A percentile compares a stretch with the other conserved stretches of the same genome.
Evolutionary conservation across 2,113 vertebrate species (phyloP).

Genomic region (Hypomesus transpacificus): DNA sequence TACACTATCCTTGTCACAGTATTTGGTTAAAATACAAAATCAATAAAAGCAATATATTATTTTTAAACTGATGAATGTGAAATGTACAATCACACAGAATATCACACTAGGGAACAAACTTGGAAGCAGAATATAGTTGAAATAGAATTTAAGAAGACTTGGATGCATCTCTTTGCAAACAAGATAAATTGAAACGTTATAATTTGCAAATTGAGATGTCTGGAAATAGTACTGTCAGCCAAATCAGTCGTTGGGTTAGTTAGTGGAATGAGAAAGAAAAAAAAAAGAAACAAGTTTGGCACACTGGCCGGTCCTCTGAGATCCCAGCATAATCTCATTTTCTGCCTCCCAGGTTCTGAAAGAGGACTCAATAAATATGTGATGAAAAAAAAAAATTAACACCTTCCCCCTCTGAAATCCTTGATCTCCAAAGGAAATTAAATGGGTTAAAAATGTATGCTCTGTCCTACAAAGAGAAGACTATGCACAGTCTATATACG

Average conservation of each 20-base stretch:
- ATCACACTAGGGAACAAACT: background rate
- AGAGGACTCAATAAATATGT: constrained; percentile 84
- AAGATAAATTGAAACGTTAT: constrained; percentile 70
- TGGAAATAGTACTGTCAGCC: constrained; percentile 81
- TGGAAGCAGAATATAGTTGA: too few relatives aligned
- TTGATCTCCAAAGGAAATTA: constrained; percentile 79
- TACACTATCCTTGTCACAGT: too few relatives aligned
- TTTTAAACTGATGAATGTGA: background rate
- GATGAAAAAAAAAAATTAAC: constrained; percentile 61
- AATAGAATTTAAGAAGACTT: constrained; percentile 29
- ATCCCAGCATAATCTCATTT: constrained; percentile 81
- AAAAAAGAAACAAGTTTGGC: constrained; percentile 76
- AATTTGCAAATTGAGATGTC: constrained; percentile 93
- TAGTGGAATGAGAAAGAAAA: background rate
- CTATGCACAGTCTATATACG: constrained; percentile 18
- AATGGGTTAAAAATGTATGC: constrained; percentile 71
- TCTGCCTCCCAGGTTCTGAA: constrained; percentile 81
- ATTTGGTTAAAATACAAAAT: too few relatives aligned
- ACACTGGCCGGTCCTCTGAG: constrained; percentile 76
- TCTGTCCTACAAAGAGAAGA: constrained; percentile 11
- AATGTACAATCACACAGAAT: background rate
- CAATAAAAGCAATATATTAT: background rate
- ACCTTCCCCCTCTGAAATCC: constrained; percentile 66
- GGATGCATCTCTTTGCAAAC: constrained; percentile 44
- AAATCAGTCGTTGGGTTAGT: constrained; percentile 77